A percentile compares a stretch with the other conserved stretches of the same genome.
Evolutionary conservation across 1,140 invertebrate species (phyloP).

Genomic region (Procambarus clarkii): DNA sequence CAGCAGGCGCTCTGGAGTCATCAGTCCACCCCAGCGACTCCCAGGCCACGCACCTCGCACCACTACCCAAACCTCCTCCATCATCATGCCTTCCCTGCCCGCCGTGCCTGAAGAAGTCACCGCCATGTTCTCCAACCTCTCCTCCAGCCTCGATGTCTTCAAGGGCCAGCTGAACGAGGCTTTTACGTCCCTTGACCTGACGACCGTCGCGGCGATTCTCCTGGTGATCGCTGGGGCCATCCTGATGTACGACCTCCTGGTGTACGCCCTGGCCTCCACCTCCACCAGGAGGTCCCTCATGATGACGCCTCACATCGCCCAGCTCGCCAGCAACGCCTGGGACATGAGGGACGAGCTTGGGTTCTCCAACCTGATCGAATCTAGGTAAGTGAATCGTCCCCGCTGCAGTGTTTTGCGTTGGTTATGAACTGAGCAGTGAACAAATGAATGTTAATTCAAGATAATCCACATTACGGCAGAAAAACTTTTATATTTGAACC

Average conservation of each 20-base stretch:
- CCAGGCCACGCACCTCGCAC: neutral
- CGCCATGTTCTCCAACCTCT: constrained; percentile 22
- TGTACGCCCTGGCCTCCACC: constrained; percentile 41
- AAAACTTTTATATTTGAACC: too few species aligned
- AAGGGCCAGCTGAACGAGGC: constrained; percentile 45
- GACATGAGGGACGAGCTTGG: constrained; percentile 56
- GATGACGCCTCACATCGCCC: constrained; percentile 41
- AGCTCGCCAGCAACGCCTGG: constrained; percentile 50
- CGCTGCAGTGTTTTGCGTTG: too few species aligned
- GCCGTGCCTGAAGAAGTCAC: constrained; percentile 34
- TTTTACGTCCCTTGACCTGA: constrained; percentile 38
- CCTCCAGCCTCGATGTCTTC: constrained; percentile 35
- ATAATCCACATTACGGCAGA: too few species aligned
- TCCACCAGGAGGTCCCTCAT: constrained; percentile 35
- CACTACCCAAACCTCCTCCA: neutral
- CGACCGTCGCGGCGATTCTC: constrained; percentile 47
- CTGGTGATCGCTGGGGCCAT: constrained; percentile 50
- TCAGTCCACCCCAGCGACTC: constrained; percentile 7
- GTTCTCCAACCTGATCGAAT: constrained; percentile 54
- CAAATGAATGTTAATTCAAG: too few species aligned
- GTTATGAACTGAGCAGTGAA: too few species aligned
- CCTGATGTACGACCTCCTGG: constrained; percentile 53
- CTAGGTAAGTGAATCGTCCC: constrained; percentile 18
- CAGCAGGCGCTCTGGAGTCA: neutral
- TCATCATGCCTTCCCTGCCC: constrained; percentile 9